Percentiles rank a stretch among this genome's conserved stretches.
Evolutionary conservation across 2,797 vertebrate species (phyloP).

Genomic region (Oreochromis grahami): DNA sequence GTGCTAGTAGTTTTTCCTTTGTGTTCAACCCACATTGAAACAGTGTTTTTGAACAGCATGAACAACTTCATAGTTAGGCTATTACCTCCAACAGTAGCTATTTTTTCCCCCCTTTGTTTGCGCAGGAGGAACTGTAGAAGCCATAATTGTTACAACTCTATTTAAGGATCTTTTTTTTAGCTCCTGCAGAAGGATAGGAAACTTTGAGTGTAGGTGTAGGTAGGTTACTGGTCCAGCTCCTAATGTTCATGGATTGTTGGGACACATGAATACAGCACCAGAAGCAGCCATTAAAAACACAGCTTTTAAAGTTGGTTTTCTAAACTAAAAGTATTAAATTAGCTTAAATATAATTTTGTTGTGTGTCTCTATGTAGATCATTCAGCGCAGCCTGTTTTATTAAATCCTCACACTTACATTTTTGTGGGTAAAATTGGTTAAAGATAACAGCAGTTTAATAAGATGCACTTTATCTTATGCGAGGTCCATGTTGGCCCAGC

Average conservation of each 20-base stretch:
- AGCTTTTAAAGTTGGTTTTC: not conserved
- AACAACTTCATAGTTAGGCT: not conserved
- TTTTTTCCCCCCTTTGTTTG: not conserved
- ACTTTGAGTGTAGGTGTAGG: not conserved
- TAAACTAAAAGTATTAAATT: not conserved
- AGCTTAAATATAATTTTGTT: rapidly evolving
- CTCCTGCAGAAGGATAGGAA: not conserved
- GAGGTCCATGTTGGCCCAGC: rapidly evolving
- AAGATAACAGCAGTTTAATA: not conserved
- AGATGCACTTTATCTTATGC: not conserved
- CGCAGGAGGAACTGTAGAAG: not conserved
- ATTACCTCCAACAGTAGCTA: too few relatives aligned
- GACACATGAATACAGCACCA: not conserved
- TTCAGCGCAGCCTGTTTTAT: not conserved
- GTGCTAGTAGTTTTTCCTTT: not conserved
- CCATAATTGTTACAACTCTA: not conserved
- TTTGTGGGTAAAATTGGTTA: not conserved
- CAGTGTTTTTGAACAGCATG: not conserved
- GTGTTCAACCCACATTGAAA: not conserved
- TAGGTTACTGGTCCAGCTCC: not conserved
- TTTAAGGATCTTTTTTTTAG: not conserved
- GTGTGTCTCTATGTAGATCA: rapidly evolving
- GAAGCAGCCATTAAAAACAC: not conserved
- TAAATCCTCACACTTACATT: not conserved
- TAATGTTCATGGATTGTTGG: not conserved